Evolutionary conservation across 1,140 invertebrate species (phyloP).

Genomic region (Tetramorium simillimum): DNA sequence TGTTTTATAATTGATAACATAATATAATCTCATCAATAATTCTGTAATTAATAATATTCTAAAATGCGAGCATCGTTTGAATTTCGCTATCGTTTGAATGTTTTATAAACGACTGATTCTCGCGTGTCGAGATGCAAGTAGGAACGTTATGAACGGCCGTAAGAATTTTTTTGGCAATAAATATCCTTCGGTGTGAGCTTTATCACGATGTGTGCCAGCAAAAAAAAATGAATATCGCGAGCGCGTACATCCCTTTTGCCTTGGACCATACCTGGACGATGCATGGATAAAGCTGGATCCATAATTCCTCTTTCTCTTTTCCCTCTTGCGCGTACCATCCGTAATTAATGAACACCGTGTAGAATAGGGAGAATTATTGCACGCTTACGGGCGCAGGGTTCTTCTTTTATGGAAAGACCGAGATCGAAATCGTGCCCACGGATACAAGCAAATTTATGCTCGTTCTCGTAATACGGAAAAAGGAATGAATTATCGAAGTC

Average conservation of each 20-base stretch:
- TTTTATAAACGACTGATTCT: constrained; percentile 35
- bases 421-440: constrained; percentile 74
- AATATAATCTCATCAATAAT: not conserved
- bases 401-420: constrained; percentile 75
- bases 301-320: constrained; percentile 80
- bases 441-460: constrained; percentile 69
- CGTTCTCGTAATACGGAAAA: constrained; percentile 67
- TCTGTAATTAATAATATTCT: not conserved
- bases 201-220: constrained; percentile 53
- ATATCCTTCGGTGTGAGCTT: constrained; percentile 65
- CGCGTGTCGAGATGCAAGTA: constrained; percentile 21
- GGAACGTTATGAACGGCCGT: constrained; percentile 40
- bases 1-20: not conserved
- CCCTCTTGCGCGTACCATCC: constrained; percentile 65
- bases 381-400: constrained; percentile 77
- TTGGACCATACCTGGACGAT: constrained; percentile 70
- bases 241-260: constrained; percentile 59
- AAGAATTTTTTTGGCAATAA: constrained; percentile 69
- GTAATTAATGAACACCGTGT: constrained; percentile 82
- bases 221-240: constrained; percentile 57
- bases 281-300: constrained; percentile 80
- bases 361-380: constrained; percentile 82
- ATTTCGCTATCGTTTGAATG: constrained; percentile 8
- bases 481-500: constrained; percentile 68
- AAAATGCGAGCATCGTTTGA: not conserved